A percentile compares a stretch with the other conserved stretches of the same genome.
phyloP scores from a whole-genome alignment of 2,797 vertebrate genomes.

The Xiphophorus birchmanni region DNA sequence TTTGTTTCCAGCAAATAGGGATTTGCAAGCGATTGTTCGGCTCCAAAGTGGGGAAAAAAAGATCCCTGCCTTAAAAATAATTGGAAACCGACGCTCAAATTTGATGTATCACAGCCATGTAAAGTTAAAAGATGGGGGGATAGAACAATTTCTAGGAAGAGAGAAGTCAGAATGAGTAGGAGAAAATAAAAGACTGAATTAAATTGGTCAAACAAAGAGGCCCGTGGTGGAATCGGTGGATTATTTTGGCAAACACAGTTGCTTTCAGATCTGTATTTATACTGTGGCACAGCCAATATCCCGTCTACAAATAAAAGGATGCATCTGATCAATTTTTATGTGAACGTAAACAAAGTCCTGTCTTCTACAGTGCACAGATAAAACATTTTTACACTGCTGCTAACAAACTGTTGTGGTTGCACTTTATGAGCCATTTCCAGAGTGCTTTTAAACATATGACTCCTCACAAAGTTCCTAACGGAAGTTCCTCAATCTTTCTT shows the following conservation, averaged over 20 bases:
- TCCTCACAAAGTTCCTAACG: slow-evolving; percentile 17
- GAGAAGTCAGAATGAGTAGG: slow-evolving; percentile 12
- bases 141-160: slow-evolving; percentile 38
- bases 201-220: slow-evolving; percentile 52
- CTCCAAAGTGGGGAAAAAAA: slow-evolving; percentile 29
- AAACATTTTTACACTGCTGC: slow-evolving; percentile 11
- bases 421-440: slow-evolving; percentile 13
- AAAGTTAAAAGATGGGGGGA: slow-evolving; percentile 41
- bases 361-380: slow-evolving; percentile 14
- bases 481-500: not conserved
- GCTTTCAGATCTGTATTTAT: slow-evolving; percentile 21
- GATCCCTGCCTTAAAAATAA: slow-evolving; percentile 49
- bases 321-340: slow-evolving; percentile 36
- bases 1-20: slow-evolving; percentile 67
- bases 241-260: slow-evolving; percentile 39
- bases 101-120: slow-evolving; percentile 44
- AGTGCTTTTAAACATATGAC: slow-evolving; percentile 20
- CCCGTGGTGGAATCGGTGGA: slow-evolving; percentile 24
- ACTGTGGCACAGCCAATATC: slow-evolving; percentile 30
- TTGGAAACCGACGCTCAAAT: slow-evolving; percentile 35
- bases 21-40: slow-evolving; percentile 58
- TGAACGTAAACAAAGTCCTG: slow-evolving; percentile 30
- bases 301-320: slow-evolving; percentile 29
- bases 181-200: slow-evolving; percentile 37
- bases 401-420: slow-evolving; percentile 15